A percentile compares a stretch with the other conserved stretches of the same genome.
Evolutionary conservation across 1,140 invertebrate species (phyloP).

Genomic region (Aphaenogaster floridana): DNA sequence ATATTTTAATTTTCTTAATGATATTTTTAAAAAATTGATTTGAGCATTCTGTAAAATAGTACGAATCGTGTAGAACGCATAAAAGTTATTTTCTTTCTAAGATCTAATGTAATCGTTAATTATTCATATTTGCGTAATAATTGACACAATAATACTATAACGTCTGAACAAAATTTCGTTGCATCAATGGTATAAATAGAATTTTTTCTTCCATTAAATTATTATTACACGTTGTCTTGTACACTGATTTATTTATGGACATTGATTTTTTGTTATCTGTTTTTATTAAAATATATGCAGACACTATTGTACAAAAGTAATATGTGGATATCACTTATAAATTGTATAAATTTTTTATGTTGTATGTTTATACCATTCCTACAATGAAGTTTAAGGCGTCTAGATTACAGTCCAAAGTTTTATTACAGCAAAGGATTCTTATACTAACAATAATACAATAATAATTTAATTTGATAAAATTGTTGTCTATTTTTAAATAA

Average conservation of each 20-base stretch:
- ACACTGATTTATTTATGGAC: conserved; percentile 7
- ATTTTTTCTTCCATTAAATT: conserved; percentile 48
- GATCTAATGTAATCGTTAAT: conserved; percentile 38
- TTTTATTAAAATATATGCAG: neutral
- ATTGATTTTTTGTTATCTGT: neutral
- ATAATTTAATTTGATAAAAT: neutral
- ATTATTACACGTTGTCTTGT: conserved; percentile 23
- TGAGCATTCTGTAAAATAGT: neutral
- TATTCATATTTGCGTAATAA: conserved; percentile 56
- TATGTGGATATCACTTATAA: neutral
- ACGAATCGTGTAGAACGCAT: neutral
- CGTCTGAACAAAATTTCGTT: conserved; percentile 73
- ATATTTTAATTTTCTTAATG: conserved; percentile 31
- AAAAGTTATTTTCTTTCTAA: conserved; percentile 40
- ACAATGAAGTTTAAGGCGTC: conserved; percentile 78
- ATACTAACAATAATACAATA: conserved; percentile 21
- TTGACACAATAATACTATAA: conserved; percentile 56
- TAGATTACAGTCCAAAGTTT: conserved; percentile 77
- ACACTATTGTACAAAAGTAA: conserved; percentile 17
- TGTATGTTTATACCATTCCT: conserved; percentile 79
- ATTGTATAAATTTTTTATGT: conserved; percentile 45
- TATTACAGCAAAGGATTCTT: conserved; percentile 75
- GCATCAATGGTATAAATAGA: conserved; percentile 76
- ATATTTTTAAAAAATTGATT: neutral
- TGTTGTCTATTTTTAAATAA: neutral